A percentile compares a stretch with the other conserved stretches of the same genome.
Evolutionary conservation across 2,113 vertebrate species (phyloP).

Genomic region (Galbula dea): DNA sequence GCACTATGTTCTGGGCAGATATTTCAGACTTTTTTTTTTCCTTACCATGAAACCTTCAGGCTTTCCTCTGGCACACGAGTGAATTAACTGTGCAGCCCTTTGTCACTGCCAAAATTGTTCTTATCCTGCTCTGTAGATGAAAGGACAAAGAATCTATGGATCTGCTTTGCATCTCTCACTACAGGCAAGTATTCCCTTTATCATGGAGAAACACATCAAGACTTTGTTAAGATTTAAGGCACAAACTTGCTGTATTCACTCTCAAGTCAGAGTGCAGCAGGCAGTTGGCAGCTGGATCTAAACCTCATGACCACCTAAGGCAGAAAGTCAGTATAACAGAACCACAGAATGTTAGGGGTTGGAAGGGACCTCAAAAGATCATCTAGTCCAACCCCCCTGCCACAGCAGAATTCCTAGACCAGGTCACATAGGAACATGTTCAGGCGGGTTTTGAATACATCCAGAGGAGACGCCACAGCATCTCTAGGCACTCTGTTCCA

Average conservation of each 20-base stretch:
- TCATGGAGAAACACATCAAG: not conserved
- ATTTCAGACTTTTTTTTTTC: not conserved
- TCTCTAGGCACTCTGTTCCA: no score
- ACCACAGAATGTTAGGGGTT: no score
- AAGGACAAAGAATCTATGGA: not conserved
- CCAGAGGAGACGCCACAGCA: no score
- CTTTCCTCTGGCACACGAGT: not conserved
- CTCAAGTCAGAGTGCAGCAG: not conserved
- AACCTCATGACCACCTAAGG: not conserved
- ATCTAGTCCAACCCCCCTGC: no score
- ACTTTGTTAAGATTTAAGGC: not conserved
- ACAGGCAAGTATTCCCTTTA: not conserved
- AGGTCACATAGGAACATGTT: no score
- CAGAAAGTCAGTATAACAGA: not conserved
- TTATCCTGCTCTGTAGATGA: not conserved
- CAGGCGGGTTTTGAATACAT: no score
- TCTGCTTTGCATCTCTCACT: conserved; percentile 10
- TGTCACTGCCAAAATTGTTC: not conserved
- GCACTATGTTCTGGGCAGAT: not conserved
- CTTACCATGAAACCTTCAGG: not conserved
- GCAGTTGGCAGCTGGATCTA: not conserved
- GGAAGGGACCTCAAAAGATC: no score
- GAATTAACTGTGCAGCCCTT: not conserved
- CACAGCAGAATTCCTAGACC: no score
- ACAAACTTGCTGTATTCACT: not conserved